A percentile compares a stretch with the other conserved stretches of the same genome.
Conservation (phyloP, 2,888 invertebrate species). For the Laothoe populi region DNA sequence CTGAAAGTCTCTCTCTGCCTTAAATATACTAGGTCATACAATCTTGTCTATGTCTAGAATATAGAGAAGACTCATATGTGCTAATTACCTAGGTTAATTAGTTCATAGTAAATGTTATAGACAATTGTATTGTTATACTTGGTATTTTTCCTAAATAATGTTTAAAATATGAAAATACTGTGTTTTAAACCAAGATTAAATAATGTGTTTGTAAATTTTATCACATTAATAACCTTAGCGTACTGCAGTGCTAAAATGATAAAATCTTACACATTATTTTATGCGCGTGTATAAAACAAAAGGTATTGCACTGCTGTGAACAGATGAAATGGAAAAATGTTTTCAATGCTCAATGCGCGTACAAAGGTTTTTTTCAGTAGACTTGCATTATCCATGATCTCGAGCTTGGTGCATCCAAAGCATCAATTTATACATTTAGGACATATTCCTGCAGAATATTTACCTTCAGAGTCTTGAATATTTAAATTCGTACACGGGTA, state of each 20-base stretch:
- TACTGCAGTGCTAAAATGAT: background rate
- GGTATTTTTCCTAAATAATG: background rate
- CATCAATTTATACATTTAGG: slow-evolving; percentile 18
- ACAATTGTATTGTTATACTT: too few species aligned
- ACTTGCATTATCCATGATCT: slow-evolving; percentile 13
- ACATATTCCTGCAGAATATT: slow-evolving; percentile 7
- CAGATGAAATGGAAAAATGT: slow-evolving; percentile 21
- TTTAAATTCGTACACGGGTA: slow-evolving; percentile 18
- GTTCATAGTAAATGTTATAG: background rate
- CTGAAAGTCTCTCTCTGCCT: too few species aligned
- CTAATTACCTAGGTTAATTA: background rate
- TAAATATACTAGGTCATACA: too few species aligned
- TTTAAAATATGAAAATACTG: background rate
- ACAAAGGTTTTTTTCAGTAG: slow-evolving; percentile 16
- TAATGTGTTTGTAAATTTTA: background rate
- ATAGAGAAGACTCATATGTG: background rate
- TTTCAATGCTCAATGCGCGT: slow-evolving; percentile 21
- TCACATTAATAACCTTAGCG: background rate
- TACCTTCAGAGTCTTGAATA: slow-evolving; percentile 12
- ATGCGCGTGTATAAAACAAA: slow-evolving; percentile 1
- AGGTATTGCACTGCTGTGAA: slow-evolving; percentile 6
- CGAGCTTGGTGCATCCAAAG: slow-evolving; percentile 1
- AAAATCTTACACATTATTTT: background rate
- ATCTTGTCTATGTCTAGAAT: background rate
- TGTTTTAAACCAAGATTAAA: background rate